Evolutionary conservation across 1,140 invertebrate genomes (phyloP).

Genomic region (Panagrolaimus sp.): DNA sequence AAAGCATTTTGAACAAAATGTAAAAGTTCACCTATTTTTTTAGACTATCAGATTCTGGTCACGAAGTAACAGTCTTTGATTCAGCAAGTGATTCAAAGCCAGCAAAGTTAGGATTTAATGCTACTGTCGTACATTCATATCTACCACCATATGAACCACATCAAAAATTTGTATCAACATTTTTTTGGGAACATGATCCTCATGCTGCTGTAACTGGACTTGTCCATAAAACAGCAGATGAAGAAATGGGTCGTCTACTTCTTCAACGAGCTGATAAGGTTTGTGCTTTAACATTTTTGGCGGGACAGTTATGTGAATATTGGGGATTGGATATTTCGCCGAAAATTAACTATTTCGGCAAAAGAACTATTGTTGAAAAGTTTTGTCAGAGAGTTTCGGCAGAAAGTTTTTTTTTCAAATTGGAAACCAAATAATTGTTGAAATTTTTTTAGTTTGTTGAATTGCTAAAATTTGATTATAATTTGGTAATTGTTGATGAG

Average conservation of each 20-base stretch:
- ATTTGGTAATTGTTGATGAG: constrained; percentile 3
- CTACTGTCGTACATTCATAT: neutral
- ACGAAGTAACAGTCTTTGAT: neutral
- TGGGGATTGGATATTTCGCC: too few species aligned
- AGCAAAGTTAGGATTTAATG: neutral
- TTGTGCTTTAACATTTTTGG: too few species aligned
- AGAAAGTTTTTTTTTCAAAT: too few species aligned
- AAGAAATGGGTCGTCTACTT: neutral
- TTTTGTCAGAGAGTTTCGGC: too few species aligned
- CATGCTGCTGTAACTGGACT: constrained; percentile 2
- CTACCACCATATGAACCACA: neutral
- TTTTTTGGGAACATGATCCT: neutral
- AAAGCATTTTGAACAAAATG: too few species aligned
- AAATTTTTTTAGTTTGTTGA: neutral
- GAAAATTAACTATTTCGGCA: too few species aligned
- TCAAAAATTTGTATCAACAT: neutral
- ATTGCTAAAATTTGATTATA: neutral
- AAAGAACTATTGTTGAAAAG: too few species aligned
- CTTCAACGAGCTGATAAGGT: neutral
- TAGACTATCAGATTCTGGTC: neutral
- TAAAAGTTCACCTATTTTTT: neutral
- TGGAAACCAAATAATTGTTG: too few species aligned
- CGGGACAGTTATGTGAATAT: too few species aligned
- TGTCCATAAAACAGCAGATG: neutral
- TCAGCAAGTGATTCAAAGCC: neutral